These are phyloP conservation scores for Halictus rubicundus DNA, from an alignment of 1,140 invertebrate genomes.

Conservation along the genomic window DNA sequence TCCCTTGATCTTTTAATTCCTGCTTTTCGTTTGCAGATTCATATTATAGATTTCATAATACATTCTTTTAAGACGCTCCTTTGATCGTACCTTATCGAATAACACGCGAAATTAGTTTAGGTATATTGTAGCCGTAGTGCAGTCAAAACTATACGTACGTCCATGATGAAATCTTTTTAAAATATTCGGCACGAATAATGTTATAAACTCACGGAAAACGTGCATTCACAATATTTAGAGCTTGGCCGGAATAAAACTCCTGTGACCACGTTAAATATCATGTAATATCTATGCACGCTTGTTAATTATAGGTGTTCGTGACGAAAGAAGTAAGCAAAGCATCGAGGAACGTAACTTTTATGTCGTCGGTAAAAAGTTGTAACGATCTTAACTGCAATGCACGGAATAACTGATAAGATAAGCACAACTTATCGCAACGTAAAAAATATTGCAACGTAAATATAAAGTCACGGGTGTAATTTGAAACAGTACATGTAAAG, in stretches of 20 bases:
- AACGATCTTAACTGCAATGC: not conserved
- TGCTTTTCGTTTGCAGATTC: too few species aligned
- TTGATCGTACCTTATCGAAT: too few species aligned
- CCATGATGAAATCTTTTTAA: not conserved
- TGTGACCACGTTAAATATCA: conserved; percentile 6
- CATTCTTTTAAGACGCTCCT: too few species aligned
- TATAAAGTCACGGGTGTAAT: not conserved
- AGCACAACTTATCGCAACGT: not conserved
- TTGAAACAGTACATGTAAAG: too few species aligned
- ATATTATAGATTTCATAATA: too few species aligned
- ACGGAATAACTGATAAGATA: not conserved
- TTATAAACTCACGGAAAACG: not conserved
- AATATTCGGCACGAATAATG: not conserved
- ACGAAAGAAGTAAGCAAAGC: conserved; percentile 13
- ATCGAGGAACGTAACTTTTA: not conserved
- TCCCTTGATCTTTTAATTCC: too few species aligned
- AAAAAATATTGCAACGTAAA: not conserved
- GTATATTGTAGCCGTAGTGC: too few species aligned
- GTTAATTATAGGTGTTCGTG: conserved; percentile 26
- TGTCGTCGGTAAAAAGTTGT: not conserved
- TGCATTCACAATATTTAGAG: not conserved
- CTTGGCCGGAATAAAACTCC: not conserved
- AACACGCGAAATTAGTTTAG: too few species aligned
- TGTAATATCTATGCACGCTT: conserved; percentile 23
- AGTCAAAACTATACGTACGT: too few species aligned